Evolutionary conservation across 2,113 vertebrate genomes (phyloP), one percentile per base, ranked within the genome.

Genomic region (Heterotis niloticus): DNA sequence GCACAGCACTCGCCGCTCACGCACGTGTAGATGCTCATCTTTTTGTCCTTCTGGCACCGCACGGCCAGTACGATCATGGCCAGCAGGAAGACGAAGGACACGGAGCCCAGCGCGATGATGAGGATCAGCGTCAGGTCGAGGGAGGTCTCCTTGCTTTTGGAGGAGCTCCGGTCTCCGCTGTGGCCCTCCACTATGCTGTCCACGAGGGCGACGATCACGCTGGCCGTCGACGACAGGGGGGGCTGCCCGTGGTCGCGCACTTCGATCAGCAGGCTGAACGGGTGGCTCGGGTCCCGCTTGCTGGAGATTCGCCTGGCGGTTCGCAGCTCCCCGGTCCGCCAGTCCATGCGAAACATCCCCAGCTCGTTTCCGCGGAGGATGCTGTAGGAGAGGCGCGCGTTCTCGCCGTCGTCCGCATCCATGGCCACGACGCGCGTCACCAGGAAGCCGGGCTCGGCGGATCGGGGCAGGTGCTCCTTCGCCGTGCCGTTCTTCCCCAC

Each of bases 51-150:
- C 82, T 96, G 96, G 90, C 96, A 99, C 75, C 96, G 94, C 84
- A 99, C 94, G 0, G 97, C 97, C 83, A 99, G 89, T 70, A 96
- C 95, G 18, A 99, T 98, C 97, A 99, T 99, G 68, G 96, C 96
- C 82, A 99, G 88, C 52, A 99, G 93, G 85, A 99, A 98, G 86
- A 99, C 90, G 87, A 98, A 98, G 74, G 96, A 98, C 72, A 99
- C 95, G 0, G 96, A 97, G 79, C 96, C 96, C 83, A 99, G 90
- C 0, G 97, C 96, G 51, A 99, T 96, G 87, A 99, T 98, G 71
- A 99, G 95, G 85, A 99, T 98, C 76, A 98, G 95, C 0, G 96
- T 98, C 77, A 99, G 91, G 86, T 98, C 96, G 67, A 98, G 88
- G 0, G 94, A 93, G n/a, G 89, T 90, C 4, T 98, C 97, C 34